Conservation (phyloP, 2,888 invertebrate species). For the Noctua fimbriata region DNA sequence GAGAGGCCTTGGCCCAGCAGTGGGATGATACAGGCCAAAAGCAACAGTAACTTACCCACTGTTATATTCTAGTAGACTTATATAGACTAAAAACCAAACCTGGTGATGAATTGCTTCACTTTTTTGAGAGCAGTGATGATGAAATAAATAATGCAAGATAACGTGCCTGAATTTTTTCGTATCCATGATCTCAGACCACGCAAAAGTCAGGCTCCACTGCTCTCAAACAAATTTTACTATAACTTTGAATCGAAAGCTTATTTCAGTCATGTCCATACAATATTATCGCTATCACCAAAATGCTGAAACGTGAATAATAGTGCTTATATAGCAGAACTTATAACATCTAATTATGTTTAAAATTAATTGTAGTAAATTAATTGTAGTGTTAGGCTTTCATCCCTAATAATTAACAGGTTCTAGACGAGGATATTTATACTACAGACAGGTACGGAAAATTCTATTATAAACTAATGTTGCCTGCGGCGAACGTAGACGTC, state of each 20-base stretch:
- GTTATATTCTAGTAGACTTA: no score
- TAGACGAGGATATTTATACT: neutral
- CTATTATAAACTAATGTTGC: neutral
- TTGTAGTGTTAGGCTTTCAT: neutral
- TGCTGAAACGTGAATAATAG: slow-evolving; percentile 3
- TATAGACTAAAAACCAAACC: neutral
- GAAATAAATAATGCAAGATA: neutral
- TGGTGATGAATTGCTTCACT: neutral
- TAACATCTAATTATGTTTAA: slow-evolving; percentile 15
- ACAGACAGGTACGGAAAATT: neutral
- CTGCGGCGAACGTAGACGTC: neutral
- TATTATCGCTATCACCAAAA: neutral
- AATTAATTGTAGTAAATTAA: slow-evolving; percentile 15
- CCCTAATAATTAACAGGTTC: neutral
- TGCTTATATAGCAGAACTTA: neutral
- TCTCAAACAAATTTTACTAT: neutral
- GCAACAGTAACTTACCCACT: no score
- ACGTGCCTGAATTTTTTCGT: neutral
- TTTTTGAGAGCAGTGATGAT: neutral
- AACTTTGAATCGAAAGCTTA: neutral
- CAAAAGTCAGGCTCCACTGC: neutral
- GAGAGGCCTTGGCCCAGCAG: no score
- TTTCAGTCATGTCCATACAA: neutral
- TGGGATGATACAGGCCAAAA: no score
- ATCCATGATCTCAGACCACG: neutral